Conservation (phyloP, 2,797 vertebrate genomes). For the Arctocebus calabarensis region DNA sequence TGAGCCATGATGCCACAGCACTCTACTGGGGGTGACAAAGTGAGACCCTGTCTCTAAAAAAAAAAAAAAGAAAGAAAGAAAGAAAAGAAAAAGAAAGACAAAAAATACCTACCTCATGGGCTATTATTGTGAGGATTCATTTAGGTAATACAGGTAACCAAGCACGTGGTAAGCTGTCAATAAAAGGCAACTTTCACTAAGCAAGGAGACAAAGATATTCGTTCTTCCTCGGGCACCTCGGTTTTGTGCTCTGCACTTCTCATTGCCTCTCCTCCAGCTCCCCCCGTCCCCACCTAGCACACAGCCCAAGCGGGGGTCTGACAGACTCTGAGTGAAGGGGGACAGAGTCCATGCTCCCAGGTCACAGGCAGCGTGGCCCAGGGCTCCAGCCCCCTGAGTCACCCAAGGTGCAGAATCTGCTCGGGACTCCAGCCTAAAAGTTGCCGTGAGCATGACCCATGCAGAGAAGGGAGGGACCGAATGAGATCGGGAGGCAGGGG, state of each 20-base stretch:
- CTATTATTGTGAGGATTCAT: background rate
- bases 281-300: background rate
- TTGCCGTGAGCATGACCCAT: background rate
- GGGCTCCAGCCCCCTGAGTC: background rate
- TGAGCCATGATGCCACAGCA: too few relatives aligned
- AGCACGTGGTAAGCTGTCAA: background rate
- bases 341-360: background rate
- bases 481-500: background rate
- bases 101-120: background rate
- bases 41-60: too few relatives aligned
- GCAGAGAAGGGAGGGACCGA: background rate
- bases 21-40: too few relatives aligned
- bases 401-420: background rate
- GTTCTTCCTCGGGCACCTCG: background rate
- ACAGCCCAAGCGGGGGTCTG: background rate
- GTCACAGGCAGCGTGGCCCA: background rate
- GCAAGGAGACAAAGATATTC: background rate
- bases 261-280: background rate
- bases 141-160: background rate
- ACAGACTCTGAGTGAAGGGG: background rate
- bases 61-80: too few relatives aligned
- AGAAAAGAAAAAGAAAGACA: too few relatives aligned
- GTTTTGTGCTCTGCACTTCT: conserved; percentile 19
- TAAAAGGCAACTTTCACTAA: background rate
- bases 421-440: background rate